Evolutionary conservation across 2,113 vertebrate genomes (phyloP), one percentile per base, ranked within the genome.

Genomic region (Lepus europaeus): DNA sequence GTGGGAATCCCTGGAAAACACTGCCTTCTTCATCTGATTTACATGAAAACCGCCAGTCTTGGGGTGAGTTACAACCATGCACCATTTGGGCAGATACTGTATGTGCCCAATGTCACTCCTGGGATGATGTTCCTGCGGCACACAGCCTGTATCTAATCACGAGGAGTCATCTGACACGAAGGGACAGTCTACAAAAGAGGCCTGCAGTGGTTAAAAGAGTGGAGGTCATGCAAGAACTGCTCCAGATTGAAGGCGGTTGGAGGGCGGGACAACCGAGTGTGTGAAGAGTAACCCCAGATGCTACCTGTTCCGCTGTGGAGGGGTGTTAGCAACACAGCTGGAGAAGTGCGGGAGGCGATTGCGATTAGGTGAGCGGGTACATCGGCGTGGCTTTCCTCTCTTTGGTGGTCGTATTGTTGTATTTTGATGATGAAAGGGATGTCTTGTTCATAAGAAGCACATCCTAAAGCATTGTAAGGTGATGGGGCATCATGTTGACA

Each of bases 321-420:
- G 6, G 12, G 13, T 19, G 22, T 72, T 56, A 61, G 4, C 22
- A 66, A 59, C 45, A 77, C 6, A 36, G 74, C 7, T 36, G 61
- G 25, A 33, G 39, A 49, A 1, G 23, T 1, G 1, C 6, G 31
- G 29, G 25, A 2, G 23, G 36, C 20, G 5, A 31, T 20, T 33
- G 69, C 25, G 36, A 31, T 49, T 16, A 5, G 33, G 33, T 3
- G 3, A 31, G 25, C 13, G 19, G 4, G 39, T 0, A 0, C 3
- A 0, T 45, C 12, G 7, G 0, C 19, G 7, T 20, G 49, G 9
- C 51, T 29, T 68, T 23, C 45, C 73, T 84, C 64, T 4, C 39
- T 89, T 76, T 36, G n/a, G 36, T 20, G 80, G 36, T 69, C 63
- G 3, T 19, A 59, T 45, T 45, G 56, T 59, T 59, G 14, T 8